Conservation (phyloP, 37 sponge, comb jelly and placozoan species). For the Spongilla lacustris region DNA sequence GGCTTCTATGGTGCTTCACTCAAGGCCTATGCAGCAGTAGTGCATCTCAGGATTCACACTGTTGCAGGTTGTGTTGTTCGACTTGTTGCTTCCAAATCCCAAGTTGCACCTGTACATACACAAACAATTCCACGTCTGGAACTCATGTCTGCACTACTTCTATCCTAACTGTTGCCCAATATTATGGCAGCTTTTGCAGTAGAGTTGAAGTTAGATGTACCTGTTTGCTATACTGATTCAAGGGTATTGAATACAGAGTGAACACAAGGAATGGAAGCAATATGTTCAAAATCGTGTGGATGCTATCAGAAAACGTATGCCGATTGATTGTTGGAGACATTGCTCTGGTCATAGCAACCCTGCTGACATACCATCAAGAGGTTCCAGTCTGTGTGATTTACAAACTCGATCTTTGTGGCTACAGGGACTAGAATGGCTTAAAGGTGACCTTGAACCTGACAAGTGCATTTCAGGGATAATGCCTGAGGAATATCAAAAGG, state of each 20-base stretch:
- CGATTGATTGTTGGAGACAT: constrained; percentile 3
- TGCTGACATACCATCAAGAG: constrained; percentile 23
- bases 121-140: constrained; percentile 43
- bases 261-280: constrained; percentile 41
- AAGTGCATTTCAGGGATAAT: too few relatives aligned
- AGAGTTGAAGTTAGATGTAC: not conserved
- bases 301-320: not conserved
- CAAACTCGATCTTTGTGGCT: too few relatives aligned
- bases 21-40: constrained; percentile 38
- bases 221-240: constrained; percentile 36
- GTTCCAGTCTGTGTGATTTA: too few relatives aligned
- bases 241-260: constrained; percentile 19
- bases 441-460: too few relatives aligned
- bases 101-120: constrained; percentile 28
- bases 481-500: too few relatives aligned
- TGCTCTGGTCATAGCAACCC: constrained; percentile 10
- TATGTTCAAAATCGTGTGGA: constrained; percentile 44
- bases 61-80: too few relatives aligned
- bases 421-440: too few relatives aligned
- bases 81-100: constrained; percentile 23
- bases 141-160: constrained; percentile 39
- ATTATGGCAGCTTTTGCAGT: not conserved
- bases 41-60: not conserved
- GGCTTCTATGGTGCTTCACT: constrained; percentile 46
- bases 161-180: not conserved